Evolutionary conservation across 1,140 invertebrate species (phyloP).

Genomic region (Drosophila pallidifrons): DNA sequence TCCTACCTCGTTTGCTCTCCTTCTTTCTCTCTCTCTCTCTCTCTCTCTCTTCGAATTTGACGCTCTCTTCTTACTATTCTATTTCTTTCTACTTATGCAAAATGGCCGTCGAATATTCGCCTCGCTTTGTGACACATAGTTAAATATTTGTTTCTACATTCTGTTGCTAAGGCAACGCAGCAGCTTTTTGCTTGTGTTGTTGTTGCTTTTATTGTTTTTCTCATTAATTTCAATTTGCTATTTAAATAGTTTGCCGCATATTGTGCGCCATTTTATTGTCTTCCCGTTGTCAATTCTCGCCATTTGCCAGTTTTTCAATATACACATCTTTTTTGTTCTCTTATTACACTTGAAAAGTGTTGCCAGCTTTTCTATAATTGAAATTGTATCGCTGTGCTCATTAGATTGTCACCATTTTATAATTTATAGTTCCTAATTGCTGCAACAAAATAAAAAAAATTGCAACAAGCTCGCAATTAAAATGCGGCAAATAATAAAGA

Average conservation of each 20-base stretch:
- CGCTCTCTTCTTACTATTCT: neutral
- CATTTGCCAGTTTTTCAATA: slow-evolving; percentile 3
- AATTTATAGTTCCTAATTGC: slow-evolving; percentile 27
- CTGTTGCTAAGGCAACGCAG: slow-evolving; percentile 42
- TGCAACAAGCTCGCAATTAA: slow-evolving; percentile 3
- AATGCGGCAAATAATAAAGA: slow-evolving; percentile 1
- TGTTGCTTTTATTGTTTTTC: slow-evolving; percentile 26
- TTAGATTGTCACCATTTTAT: slow-evolving; percentile 7
- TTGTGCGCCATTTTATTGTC: slow-evolving; percentile 38
- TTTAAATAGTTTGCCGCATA: slow-evolving; percentile 37
- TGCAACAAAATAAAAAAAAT: slow-evolving; percentile 6
- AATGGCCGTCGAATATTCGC: slow-evolving; percentile 40
- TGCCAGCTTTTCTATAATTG: neutral
- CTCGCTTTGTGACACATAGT: slow-evolving; percentile 19
- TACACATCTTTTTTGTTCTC: neutral
- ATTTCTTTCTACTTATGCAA: slow-evolving; percentile 29
- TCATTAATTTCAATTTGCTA: slow-evolving; percentile 58
- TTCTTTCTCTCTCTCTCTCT: neutral
- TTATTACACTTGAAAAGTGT: neutral
- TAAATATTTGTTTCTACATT: slow-evolving; percentile 37
- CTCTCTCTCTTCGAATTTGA: neutral
- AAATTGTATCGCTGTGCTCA: slow-evolving; percentile 4
- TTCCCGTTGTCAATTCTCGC: slow-evolving; percentile 10
- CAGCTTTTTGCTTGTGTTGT: slow-evolving; percentile 7
- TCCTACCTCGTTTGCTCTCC: no score